Percentiles rank a stretch among this genome's conserved stretches.
Evolutionary conservation across 2,113 vertebrate genomes (phyloP).

Genomic region (Puma concolor): DNA sequence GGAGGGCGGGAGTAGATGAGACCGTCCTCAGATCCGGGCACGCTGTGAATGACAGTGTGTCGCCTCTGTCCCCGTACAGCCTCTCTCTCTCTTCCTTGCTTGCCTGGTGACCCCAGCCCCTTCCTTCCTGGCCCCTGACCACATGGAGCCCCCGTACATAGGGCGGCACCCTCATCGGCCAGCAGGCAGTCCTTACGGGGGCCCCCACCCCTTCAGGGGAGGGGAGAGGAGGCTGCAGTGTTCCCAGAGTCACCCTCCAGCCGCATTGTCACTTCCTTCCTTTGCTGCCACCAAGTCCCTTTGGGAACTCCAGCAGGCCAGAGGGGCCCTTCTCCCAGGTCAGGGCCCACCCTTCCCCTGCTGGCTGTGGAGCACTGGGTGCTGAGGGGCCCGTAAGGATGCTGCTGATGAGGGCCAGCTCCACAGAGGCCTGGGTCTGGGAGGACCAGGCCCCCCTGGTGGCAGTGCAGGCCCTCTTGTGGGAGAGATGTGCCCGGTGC

Average conservation of each 20-base stretch:
- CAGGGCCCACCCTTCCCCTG: not conserved
- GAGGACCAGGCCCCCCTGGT: not conserved
- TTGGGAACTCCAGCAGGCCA: not conserved
- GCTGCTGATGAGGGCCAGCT: not conserved
- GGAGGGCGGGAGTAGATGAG: rapidly evolving
- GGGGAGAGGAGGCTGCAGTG: not conserved
- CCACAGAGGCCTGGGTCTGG: too few relatives aligned
- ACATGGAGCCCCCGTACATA: rapidly evolving
- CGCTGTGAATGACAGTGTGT: rapidly evolving
- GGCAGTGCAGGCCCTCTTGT: not conserved
- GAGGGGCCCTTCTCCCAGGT: not conserved
- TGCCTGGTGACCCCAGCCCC: not conserved
- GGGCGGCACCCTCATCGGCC: not conserved
- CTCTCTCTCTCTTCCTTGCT: constrained; percentile 57
- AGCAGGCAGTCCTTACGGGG: not conserved
- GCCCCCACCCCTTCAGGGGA: not conserved
- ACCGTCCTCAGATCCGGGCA: not conserved
- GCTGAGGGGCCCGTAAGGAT: not conserved
- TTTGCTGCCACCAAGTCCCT: not conserved
- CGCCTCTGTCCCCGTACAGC: not conserved
- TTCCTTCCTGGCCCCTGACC: constrained; percentile 40
- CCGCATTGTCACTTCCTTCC: not conserved
- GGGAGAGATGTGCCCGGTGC: not conserved
- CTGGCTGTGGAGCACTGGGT: not conserved
- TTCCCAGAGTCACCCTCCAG: not conserved